Base-by-base conservation (phyloP, 2,113 vertebrate genomes). In the Myotis davidii region DNA sequence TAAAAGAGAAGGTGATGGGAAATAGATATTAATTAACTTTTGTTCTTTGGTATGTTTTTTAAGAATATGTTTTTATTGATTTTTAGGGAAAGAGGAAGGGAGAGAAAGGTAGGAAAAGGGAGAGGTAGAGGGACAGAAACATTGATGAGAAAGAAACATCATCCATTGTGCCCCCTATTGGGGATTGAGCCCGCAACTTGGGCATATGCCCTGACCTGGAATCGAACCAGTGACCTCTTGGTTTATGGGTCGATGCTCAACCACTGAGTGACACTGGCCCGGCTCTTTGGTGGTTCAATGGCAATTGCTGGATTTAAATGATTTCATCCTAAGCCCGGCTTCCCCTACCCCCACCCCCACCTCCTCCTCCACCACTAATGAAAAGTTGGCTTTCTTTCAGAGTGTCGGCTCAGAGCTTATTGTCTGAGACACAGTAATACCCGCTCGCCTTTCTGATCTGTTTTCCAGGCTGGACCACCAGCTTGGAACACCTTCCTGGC, bases 391-490 rank as follows among this genome's bases (percentile, higher is more conserved):
- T 95, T 2, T 11, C 20, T 85, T n/a, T 88, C 37, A 74, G 14
- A 73, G 9, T 69, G 10, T 70, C 37, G 42, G 50, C 37, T 89
- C 69, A 39, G 34, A 83, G 69, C 52, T 82, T 76, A 69, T 82
- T 95, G 83, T 48, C 89, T 78, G 89, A 92, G 83, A 64, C 32
- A 18, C 25, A 69, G 39, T 17, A 50, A 61, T 67, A 67, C 32
- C 56, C 42, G 64, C 21, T 79, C 0, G 6, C 52, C 82, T 42
- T 95, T 78, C 18, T 93, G 64, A 86, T 89, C 64, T 78, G 9
- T 91, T 94, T 85, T 83, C 69, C 56, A 94, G 87, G 54, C 50
- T 70, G 10, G 34, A n/a, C 73, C 69, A 91, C 92, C 90, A 76
- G 83, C 79, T 79, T 83, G 74, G 74, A 97, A 69, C 79, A 83